Conservation (phyloP, 1,140 invertebrate species). For the Heliconius himera region DNA sequence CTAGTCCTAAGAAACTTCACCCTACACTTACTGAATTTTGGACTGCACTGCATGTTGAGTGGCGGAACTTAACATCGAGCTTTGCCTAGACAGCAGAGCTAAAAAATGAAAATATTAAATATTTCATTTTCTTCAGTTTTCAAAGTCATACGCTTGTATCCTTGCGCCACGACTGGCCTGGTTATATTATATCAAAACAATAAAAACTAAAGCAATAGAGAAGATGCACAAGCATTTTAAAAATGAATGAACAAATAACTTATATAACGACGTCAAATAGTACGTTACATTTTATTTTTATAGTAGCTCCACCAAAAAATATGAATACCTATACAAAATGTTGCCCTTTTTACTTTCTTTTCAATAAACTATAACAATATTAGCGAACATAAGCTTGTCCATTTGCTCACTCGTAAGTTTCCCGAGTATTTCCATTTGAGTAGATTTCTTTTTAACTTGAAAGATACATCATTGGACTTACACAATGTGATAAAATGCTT, state of each 20-base stretch:
- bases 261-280: background rate
- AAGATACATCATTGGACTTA: background rate
- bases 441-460: slow-evolving; percentile 7
- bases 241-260: background rate
- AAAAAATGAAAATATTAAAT: too few relatives aligned
- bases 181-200: too few relatives aligned
- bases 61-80: too few relatives aligned
- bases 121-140: too few relatives aligned
- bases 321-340: background rate
- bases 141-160: too few relatives aligned
- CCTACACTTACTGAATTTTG: too few relatives aligned
- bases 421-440: slow-evolving; percentile 10
- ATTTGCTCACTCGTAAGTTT: slow-evolving; percentile 10
- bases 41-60: too few relatives aligned
- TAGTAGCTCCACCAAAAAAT: background rate
- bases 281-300: background rate
- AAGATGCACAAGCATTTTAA: background rate
- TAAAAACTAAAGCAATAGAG: background rate
- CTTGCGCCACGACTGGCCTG: too few relatives aligned
- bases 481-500: background rate
- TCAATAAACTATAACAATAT: slow-evolving; percentile 11
- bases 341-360: slow-evolving; percentile 8
- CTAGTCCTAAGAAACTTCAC: too few relatives aligned
- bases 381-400: slow-evolving; percentile 13
- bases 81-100: too few relatives aligned